Conservation (phyloP, 2,888 invertebrate species). For the Anagyrus pseudococci region DNA sequence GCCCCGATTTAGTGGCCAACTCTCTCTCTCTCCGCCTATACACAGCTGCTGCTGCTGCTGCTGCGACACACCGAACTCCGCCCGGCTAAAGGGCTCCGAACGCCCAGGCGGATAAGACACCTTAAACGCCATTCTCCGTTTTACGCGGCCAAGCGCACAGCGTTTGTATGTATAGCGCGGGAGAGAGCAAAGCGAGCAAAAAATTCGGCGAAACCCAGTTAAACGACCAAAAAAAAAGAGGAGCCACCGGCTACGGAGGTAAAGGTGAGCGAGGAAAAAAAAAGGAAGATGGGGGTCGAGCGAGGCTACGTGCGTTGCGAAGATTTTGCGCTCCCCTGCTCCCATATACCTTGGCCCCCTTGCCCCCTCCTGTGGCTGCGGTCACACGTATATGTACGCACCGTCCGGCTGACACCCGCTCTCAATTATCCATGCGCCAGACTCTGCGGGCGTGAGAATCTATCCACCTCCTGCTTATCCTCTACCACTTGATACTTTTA, state of each 20-base stretch:
- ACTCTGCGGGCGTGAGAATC: conserved; percentile 36
- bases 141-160: too few species aligned
- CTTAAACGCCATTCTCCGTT: too few species aligned
- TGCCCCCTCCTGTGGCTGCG: background rate
- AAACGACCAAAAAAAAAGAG: conserved; percentile 28
- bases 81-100: too few species aligned
- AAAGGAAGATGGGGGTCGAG: too few species aligned
- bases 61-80: background rate
- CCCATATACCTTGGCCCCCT: too few species aligned
- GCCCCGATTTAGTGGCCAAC: conserved; percentile 51
- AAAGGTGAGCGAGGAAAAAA: conserved; percentile 9
- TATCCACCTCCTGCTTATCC: background rate
- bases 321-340: too few species aligned
- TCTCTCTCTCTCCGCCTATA: background rate
- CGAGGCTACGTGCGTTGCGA: too few species aligned
- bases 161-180: too few species aligned
- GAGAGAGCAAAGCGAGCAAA: too few species aligned
- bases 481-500: too few species aligned
- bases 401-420: conserved; percentile 38
- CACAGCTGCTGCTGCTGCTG: background rate
- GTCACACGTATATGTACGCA: conserved; percentile 19
- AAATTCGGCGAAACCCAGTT: background rate
- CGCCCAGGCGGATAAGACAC: too few species aligned
- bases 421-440: conserved; percentile 42
- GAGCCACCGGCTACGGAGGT: conserved; percentile 31